Conservation (phyloP, 2,113 vertebrate species). For the Cisticola juncidis region DNA sequence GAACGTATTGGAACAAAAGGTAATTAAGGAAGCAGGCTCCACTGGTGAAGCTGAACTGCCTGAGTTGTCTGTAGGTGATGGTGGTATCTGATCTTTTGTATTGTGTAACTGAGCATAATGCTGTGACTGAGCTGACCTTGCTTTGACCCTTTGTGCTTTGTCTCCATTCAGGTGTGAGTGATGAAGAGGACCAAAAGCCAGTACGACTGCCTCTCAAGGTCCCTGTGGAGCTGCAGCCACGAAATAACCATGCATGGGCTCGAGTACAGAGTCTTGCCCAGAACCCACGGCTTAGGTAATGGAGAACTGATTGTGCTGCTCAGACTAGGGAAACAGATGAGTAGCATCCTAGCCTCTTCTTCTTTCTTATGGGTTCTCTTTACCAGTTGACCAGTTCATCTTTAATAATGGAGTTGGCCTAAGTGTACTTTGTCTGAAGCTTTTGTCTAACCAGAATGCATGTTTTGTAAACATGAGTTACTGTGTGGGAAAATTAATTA, state of each 20-base stretch:
- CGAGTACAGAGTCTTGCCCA: constrained; percentile 95
- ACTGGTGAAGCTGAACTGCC: background rate
- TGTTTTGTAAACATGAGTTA: background rate
- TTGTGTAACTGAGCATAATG: background rate
- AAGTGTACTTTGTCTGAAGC: background rate
- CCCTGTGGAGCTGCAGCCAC: constrained; percentile 91
- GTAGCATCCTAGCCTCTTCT: background rate
- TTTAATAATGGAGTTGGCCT: background rate
- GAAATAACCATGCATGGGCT: constrained; percentile 94
- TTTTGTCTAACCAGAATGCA: background rate
- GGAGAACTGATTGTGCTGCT: background rate
- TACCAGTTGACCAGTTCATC: background rate
- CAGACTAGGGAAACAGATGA: background rate
- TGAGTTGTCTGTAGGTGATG: background rate
- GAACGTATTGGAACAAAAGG: background rate
- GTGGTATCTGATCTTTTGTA: background rate
- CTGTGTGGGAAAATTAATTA: background rate
- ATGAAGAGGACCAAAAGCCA: constrained; percentile 98
- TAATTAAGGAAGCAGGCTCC: background rate
- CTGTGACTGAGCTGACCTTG: background rate
- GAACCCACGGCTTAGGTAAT: constrained; percentile 95
- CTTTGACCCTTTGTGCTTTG: background rate
- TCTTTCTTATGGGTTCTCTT: background rate
- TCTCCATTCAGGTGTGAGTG: constrained; percentile 84
- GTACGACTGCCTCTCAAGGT: constrained; percentile 93